These are phyloP conservation scores for Ciconia stormi DNA, from an alignment of 2,113 vertebrate species.

Conservation along the genomic window DNA sequence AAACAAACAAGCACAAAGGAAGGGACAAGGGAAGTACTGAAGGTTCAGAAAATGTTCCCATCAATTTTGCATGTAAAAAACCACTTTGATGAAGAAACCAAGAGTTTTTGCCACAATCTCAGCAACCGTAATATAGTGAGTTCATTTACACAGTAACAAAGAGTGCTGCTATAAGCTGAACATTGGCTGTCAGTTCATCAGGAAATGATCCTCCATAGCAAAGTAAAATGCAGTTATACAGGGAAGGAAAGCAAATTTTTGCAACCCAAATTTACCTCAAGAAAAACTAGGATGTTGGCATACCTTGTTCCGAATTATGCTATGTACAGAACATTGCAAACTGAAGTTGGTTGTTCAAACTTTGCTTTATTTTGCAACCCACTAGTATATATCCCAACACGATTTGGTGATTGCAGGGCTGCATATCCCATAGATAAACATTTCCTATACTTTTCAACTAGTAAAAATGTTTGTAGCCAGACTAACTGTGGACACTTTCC, in stretches of 20 bases:
- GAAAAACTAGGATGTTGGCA: background rate
- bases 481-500: background rate
- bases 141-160: background rate
- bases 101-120: background rate
- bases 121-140: background rate
- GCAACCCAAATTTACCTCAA: background rate
- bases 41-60: constrained; percentile 2
- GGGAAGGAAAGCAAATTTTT: background rate
- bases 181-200: background rate
- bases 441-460: background rate
- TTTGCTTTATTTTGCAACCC: background rate
- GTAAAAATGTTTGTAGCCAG: background rate
- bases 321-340: background rate
- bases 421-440: background rate
- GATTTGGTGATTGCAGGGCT: background rate
- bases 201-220: background rate
- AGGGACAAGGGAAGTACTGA: background rate
- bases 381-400: background rate
- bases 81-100: background rate
- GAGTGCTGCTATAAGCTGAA: background rate
- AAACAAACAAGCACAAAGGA: constrained; percentile 19
- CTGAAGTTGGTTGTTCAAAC: background rate
- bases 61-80: background rate
- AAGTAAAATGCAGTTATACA: background rate
- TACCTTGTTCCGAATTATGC: background rate